Conservation (phyloP, 2,113 vertebrate genomes). For the Psephotus haematonotus region DNA sequence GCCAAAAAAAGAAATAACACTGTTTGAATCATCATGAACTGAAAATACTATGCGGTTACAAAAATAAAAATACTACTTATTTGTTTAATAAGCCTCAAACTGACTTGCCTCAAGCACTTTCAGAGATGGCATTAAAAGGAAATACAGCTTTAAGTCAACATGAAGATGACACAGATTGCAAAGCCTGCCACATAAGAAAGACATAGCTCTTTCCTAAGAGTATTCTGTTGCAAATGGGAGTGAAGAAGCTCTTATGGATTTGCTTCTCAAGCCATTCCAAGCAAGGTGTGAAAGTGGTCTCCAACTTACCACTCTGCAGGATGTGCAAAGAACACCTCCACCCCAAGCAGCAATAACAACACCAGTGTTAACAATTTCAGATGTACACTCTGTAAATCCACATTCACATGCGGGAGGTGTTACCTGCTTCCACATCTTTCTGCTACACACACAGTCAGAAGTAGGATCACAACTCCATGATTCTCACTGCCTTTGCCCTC, state of each 20-base stretch:
- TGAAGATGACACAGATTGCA: not conserved
- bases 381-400: not conserved
- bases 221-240: not conserved
- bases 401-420: not conserved
- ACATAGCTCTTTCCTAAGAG: not conserved
- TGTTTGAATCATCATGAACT: not conserved
- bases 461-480: not conserved
- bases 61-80: not conserved
- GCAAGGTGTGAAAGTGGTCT: not conserved
- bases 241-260: not conserved
- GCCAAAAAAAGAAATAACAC: not conserved
- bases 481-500: not conserved
- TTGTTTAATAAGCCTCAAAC: not conserved
- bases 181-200: not conserved
- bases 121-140: not conserved
- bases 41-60: not conserved
- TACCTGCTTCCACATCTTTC: not conserved
- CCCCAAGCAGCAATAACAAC: not conserved
- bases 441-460: not conserved
- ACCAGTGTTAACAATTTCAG: not conserved
- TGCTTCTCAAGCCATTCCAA: not conserved
- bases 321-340: not conserved
- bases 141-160: not conserved
- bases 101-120: not conserved
- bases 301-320: not conserved